phyloP scores from a whole-genome alignment of 2,888 invertebrate species.

The Athripsodes cinereus region DNA sequence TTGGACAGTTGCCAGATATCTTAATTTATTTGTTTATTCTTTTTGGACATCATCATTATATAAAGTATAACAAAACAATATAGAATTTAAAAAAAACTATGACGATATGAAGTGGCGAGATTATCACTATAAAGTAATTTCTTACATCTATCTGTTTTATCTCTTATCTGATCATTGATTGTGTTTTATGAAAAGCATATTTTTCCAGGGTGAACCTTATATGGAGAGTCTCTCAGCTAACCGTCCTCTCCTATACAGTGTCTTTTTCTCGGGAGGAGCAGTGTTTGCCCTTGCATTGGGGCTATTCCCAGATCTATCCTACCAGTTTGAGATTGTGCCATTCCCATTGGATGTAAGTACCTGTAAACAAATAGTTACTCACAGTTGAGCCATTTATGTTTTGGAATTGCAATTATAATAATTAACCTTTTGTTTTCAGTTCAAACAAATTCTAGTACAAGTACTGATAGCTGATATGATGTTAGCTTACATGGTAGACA shows the following conservation, averaged over 20 bases:
- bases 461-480: conserved; percentile 81
- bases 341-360: conserved; percentile 76
- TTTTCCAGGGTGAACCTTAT: conserved; percentile 87
- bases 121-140: too few relatives aligned
- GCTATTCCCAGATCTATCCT: conserved; percentile 74
- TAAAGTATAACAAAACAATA: too few relatives aligned
- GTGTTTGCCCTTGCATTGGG: conserved; percentile 84
- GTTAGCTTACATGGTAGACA: conserved; percentile 80
- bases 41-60: too few relatives aligned
- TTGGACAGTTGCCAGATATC: too few relatives aligned
- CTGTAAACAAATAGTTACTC: not conserved
- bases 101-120: too few relatives aligned
- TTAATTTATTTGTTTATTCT: too few relatives aligned
- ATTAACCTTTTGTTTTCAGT: conserved; percentile 61
- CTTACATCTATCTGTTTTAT: too few relatives aligned
- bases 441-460: conserved; percentile 76
- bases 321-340: conserved; percentile 91
- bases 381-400: not conserved
- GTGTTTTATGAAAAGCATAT: not conserved
- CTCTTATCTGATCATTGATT: not conserved
- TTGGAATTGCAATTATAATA: too few relatives aligned
- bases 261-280: conserved; percentile 73
- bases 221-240: conserved; percentile 96
- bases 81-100: too few relatives aligned
- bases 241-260: conserved; percentile 85